A percentile compares a stretch with the other conserved stretches of the same genome.
These are phyloP conservation scores for Tympanoctomys barrerae DNA, from an alignment of 2,797 vertebrate genomes.

Conservation along the genomic window DNA sequence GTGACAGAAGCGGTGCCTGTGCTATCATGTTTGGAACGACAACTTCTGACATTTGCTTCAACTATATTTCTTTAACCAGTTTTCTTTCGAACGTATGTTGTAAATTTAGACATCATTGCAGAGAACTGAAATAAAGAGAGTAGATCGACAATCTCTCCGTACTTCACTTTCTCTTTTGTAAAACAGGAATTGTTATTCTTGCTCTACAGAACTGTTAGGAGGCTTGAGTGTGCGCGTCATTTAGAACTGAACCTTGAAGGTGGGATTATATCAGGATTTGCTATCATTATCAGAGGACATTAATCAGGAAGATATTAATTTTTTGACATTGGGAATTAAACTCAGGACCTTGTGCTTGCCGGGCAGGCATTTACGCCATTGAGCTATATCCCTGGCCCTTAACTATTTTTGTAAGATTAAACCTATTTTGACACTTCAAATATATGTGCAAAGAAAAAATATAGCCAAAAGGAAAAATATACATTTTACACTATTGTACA, in stretches of 20 bases:
- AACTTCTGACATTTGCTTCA: background rate
- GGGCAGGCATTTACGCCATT: no score
- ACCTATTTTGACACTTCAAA: slow-evolving; percentile 1
- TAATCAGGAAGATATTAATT: background rate
- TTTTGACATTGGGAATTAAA: no score
- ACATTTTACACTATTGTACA: background rate
- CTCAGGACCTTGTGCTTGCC: no score
- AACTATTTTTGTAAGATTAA: slow-evolving; percentile 16
- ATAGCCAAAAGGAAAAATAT: background rate
- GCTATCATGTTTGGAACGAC: background rate
- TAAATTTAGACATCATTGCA: background rate
- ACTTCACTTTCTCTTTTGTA: background rate
- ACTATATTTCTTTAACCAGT: background rate
- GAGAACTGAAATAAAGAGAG: background rate
- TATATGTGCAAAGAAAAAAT: background rate
- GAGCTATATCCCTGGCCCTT: no score
- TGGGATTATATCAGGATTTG: background rate
- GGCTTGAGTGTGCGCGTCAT: background rate
- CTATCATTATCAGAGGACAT: background rate
- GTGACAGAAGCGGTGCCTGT: background rate
- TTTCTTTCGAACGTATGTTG: background rate
- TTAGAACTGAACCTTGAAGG: background rate
- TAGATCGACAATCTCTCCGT: background rate
- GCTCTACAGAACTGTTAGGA: background rate
- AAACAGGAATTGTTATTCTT: background rate